Percentiles rank a stretch among this genome's conserved stretches.
These are phyloP conservation scores for Bombycilla garrulus DNA, from an alignment of 2,113 vertebrate genomes.

Conservation along the genomic window DNA sequence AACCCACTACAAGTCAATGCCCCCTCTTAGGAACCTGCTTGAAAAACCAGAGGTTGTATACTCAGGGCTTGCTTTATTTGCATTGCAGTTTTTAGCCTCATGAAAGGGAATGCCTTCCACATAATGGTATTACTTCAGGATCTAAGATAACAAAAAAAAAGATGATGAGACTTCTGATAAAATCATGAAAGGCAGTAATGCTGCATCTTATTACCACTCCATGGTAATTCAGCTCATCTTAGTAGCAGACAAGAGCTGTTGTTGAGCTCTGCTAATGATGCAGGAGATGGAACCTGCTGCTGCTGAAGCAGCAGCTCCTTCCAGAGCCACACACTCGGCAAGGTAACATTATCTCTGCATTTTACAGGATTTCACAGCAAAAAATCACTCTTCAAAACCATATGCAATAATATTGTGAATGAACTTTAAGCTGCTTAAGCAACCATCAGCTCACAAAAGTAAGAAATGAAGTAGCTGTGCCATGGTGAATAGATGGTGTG, in stretches of 20 bases:
- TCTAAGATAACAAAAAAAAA: not conserved
- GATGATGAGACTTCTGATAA: not conserved
- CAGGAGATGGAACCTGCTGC: not conserved
- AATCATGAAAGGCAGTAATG: constrained; percentile 25
- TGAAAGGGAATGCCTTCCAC: not conserved
- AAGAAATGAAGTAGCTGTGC: not conserved
- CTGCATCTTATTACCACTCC: not conserved
- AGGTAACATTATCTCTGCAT: not conserved
- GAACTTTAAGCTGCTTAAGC: not conserved
- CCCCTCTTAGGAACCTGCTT: not conserved
- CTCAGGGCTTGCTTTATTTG: not conserved
- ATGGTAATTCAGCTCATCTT: constrained; percentile 9
- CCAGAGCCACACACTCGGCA: not conserved
- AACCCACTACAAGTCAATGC: not conserved
- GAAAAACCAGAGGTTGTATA: not conserved
- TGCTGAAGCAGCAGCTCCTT: not conserved
- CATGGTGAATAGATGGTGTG: not conserved
- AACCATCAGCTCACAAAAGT: not conserved
- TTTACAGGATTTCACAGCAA: not conserved
- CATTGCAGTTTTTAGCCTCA: not conserved
- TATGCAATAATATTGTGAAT: not conserved
- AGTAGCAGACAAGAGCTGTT: not conserved
- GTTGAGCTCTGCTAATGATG: constrained; percentile 3
- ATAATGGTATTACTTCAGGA: not conserved
- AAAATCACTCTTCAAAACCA: not conserved